These are phyloP conservation scores for Actenoides hombroni DNA, from an alignment of 2,113 vertebrate species.

Conservation along the genomic window DNA sequence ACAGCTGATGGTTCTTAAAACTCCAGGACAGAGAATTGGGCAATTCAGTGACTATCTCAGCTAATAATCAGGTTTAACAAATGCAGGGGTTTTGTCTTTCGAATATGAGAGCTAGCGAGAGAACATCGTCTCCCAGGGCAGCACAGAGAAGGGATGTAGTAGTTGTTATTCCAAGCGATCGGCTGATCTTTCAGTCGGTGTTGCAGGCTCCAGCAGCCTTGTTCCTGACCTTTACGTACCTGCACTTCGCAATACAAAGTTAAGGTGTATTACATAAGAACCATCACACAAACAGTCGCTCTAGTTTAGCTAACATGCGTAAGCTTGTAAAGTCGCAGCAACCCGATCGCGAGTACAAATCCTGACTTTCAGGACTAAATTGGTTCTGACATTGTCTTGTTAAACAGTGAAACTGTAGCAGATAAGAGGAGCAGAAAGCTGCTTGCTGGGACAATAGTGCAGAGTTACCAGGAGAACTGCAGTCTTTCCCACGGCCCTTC, in stretches of 20 bases:
- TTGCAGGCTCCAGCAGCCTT: not conserved
- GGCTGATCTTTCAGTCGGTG: not conserved
- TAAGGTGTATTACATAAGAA: constrained; percentile 1
- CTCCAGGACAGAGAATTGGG: not conserved
- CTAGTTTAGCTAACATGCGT: not conserved
- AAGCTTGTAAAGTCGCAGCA: constrained; percentile 54
- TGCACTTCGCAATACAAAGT: not conserved
- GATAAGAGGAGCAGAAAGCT: constrained; percentile 52
- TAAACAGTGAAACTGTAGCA: constrained; percentile 41
- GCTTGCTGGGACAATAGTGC: constrained; percentile 29
- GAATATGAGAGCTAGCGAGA: not conserved
- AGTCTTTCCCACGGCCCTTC: constrained; percentile 49
- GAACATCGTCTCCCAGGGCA: not conserved
- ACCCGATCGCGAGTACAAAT: constrained; percentile 46
- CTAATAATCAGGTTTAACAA: constrained; percentile 1
- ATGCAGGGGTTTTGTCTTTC: not conserved
- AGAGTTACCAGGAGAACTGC: not conserved
- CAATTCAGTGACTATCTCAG: not conserved
- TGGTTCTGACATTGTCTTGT: constrained; percentile 52
- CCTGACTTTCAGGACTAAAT: constrained; percentile 34
- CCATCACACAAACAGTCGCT: not conserved
- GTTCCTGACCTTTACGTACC: constrained; percentile 20
- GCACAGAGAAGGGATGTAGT: not conserved
- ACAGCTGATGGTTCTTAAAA: not conserved
- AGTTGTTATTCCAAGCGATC: not conserved